phyloP scores from a whole-genome alignment of 2,888 invertebrate genomes.

The Leptinotarsa peninsularis region DNA sequence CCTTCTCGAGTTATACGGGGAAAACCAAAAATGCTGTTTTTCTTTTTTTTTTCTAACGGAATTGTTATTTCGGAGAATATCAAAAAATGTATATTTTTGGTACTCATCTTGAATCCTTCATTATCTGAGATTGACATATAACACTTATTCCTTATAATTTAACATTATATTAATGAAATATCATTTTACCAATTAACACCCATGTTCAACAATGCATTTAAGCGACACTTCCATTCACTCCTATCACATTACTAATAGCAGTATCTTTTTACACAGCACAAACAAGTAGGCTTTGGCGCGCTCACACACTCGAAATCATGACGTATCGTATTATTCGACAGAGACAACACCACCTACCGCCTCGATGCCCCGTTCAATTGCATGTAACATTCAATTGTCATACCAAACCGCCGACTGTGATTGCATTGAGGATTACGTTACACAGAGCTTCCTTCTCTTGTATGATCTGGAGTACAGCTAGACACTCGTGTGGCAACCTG shows the following conservation, averaged over 20 bases:
- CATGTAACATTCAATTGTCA: constrained; percentile 48
- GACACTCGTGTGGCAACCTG: constrained; percentile 28
- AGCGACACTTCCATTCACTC: not conserved
- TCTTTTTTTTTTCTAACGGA: too few species aligned
- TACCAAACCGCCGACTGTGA: constrained; percentile 45
- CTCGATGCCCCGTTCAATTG: constrained; percentile 48
- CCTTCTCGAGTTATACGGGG: too few species aligned
- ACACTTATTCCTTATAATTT: not conserved
- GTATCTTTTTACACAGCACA: constrained; percentile 27
- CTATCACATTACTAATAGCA: constrained; percentile 20
- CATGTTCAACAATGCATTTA: constrained; percentile 8
- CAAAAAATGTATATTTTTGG: not conserved
- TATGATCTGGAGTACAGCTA: constrained; percentile 31
- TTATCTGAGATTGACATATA: not conserved
- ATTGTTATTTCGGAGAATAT: too few species aligned
- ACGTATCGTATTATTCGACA: constrained; percentile 29
- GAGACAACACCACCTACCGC: constrained; percentile 24
- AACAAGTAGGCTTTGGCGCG: constrained; percentile 11
- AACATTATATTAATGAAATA: not conserved
- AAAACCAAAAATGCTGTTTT: too few species aligned
- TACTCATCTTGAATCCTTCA: not conserved
- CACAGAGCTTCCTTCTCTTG: constrained; percentile 25
- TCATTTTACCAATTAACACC: constrained; percentile 6
- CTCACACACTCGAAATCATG: constrained; percentile 8
- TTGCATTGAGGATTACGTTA: constrained; percentile 37